These are phyloP conservation scores for Tadarida brasiliensis DNA, from an alignment of 2,797 vertebrate species.

Conservation along the genomic window DNA sequence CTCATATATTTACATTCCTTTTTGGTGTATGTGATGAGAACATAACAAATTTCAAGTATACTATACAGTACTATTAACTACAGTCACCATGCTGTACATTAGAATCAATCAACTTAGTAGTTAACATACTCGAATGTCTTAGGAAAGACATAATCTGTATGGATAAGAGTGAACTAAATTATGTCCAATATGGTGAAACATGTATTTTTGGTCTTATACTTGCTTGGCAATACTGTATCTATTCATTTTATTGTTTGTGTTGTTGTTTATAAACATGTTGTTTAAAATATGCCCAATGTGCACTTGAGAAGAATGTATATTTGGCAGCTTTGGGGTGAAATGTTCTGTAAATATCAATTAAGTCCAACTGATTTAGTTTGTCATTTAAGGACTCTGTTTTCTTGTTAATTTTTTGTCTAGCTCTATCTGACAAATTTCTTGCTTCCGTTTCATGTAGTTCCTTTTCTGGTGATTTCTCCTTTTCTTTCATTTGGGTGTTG, in stretches of 20 bases:
- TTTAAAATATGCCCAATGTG: background rate
- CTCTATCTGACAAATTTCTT: too few relatives aligned
- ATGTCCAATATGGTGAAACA: background rate
- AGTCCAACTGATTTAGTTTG: too few relatives aligned
- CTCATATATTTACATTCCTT: background rate
- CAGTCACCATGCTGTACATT: background rate
- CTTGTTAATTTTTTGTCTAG: too few relatives aligned
- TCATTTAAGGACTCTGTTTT: too few relatives aligned
- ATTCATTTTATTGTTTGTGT: background rate
- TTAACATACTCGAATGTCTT: background rate
- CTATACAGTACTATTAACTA: background rate
- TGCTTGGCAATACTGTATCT: background rate
- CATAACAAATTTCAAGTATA: background rate
- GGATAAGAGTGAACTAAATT: background rate
- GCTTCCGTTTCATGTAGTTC: too few relatives aligned
- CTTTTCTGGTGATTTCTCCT: too few relatives aligned
- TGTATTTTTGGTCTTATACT: conserved; percentile 30
- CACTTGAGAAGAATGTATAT: too few relatives aligned
- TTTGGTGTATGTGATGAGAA: background rate
- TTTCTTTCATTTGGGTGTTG: too few relatives aligned
- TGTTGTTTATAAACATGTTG: background rate
- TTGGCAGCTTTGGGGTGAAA: too few relatives aligned
- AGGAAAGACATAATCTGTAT: background rate
- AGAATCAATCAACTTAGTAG: conserved; percentile 8
- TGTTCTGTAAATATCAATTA: too few relatives aligned